Conservation (phyloP, 2,797 vertebrate genomes). For the Ara ararauna region DNA sequence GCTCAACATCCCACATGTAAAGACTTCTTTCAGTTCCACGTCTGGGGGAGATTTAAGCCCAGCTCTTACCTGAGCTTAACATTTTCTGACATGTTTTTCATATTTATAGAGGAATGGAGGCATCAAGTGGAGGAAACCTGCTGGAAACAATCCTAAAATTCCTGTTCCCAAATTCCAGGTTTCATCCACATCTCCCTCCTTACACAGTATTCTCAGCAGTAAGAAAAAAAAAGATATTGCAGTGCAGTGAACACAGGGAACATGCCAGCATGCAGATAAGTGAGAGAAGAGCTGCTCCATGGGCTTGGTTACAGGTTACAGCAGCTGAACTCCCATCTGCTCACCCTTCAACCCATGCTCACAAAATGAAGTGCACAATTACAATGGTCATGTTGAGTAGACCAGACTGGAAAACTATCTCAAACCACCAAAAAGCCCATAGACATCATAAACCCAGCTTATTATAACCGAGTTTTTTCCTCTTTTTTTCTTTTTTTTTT, state of each 20-base stretch:
- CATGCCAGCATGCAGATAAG: background rate
- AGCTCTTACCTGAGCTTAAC: background rate
- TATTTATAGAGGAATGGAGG: background rate
- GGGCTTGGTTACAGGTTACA: background rate
- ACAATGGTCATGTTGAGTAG: background rate
- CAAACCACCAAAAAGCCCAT: background rate
- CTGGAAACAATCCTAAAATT: background rate
- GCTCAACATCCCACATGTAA: background rate
- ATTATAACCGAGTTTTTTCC: background rate
- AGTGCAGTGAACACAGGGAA: background rate
- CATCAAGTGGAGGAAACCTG: background rate
- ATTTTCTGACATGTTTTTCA: background rate
- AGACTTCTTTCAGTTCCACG: background rate
- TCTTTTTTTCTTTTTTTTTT: background rate
- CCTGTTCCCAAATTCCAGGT: background rate
- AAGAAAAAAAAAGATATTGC: background rate
- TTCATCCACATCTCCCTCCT: background rate
- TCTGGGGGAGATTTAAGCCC: background rate
- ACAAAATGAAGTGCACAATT: background rate
- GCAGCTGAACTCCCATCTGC: background rate
- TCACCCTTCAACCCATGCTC: background rate
- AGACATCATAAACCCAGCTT: background rate
- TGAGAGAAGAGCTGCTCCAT: background rate
- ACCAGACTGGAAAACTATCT: background rate
- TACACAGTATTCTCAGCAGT: background rate